Evolutionary conservation across 2,888 invertebrate genomes (phyloP), one percentile per base, ranked within the genome.

Genomic region (Rhagonycha lutea): DNA sequence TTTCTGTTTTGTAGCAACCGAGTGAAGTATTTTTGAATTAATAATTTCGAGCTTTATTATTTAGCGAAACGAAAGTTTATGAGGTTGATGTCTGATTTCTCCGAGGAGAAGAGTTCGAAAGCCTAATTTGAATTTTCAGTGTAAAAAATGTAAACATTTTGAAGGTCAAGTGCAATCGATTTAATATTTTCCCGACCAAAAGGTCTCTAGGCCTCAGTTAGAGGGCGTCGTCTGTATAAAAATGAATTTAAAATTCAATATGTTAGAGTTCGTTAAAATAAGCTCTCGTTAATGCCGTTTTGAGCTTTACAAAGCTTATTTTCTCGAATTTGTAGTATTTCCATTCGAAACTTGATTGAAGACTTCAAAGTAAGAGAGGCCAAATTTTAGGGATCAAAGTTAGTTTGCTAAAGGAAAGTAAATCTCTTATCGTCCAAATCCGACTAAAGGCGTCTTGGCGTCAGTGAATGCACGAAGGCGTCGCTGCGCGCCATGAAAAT

Each of bases 371-470:
- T n/a, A 24, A 68, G 71, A 60, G 47, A 14, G 74, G 70, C 61
- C 61, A 74, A 77, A 77, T 74, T 77, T 72, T 75, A 26, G 60
- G 72, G 76, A 74, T 76, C 74, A 78, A 76, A 78, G 76, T 72
- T 75, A 78, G 74, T 72, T 75, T 68, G 72, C 69, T 75, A 76
- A 24, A 74, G 71, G 70, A 78, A 74, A 78, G 77, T 78, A 78
- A 78, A 75, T 78, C 77, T 75, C 71, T 78, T 78, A 78, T 78
- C 75, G 75, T 14, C 68, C 29, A 73, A 75, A 78, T 78, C 75
- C 77, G 72, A 70, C 72, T 70, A 69, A 67, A 68, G 74, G 72
- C 70, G 72, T 62, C 70, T 61, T 67, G 75, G 75, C 75, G 74
- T 61, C 75, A 68, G 73, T 68, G 77, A 78, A 78, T 73, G 75